These are phyloP conservation scores for Bilobella aurantiaca DNA, from an alignment of 1,140 invertebrate genomes.

Conservation along the genomic window DNA sequence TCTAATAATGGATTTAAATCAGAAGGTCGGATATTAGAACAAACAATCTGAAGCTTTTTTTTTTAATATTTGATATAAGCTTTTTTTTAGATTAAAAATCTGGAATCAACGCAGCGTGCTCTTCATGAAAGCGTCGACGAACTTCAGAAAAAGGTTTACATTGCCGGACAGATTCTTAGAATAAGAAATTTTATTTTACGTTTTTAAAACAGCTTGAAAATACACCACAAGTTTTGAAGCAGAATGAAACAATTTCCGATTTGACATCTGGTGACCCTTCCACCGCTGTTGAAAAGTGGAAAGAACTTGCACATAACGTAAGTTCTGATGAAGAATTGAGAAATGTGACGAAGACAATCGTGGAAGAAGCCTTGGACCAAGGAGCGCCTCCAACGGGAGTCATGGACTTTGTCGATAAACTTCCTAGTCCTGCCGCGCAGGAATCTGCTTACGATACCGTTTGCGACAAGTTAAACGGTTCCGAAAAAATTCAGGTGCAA, in stretches of 20 bases:
- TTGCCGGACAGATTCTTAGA: background rate
- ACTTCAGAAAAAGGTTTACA: background rate
- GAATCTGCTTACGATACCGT: conserved; percentile 5
- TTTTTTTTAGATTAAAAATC: background rate
- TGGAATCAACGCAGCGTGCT: background rate
- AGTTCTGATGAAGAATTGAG: background rate
- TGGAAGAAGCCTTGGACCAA: background rate
- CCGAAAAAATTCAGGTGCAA: conserved; percentile 4
- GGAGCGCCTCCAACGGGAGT: background rate
- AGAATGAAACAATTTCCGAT: background rate
- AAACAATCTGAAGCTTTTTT: background rate
- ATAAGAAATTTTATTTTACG: conserved; percentile 1
- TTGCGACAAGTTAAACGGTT: background rate
- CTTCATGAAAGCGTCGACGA: conserved; percentile 1
- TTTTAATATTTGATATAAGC: background rate
- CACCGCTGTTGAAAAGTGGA: conserved; percentile 1
- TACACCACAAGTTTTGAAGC: background rate
- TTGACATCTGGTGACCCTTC: background rate
- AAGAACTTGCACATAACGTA: background rate
- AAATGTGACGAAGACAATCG: conserved; percentile 3
- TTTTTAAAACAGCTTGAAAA: background rate
- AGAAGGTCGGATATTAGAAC: background rate
- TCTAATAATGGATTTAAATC: background rate
- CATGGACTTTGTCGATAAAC: conserved; percentile 8
- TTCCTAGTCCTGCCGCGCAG: background rate